Base-by-base conservation (phyloP, 2,797 vertebrate genomes). In the Notamacropus eugenii region DNA sequence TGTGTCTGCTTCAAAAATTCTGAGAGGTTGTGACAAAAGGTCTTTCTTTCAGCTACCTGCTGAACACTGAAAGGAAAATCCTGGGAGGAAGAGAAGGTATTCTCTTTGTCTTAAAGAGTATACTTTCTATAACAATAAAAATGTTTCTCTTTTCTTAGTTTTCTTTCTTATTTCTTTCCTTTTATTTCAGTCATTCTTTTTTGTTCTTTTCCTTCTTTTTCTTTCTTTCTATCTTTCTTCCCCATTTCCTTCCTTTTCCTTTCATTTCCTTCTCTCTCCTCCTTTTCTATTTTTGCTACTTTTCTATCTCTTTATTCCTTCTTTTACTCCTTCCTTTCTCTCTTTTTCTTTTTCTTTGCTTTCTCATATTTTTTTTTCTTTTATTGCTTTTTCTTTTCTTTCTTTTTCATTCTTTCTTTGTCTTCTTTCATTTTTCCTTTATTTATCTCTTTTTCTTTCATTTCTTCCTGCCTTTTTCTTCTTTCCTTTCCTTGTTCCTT, bases 1-100 rank as follows among this genome's bases (percentile, higher is more conserved):
- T 54, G 91, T 82, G 54, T 90, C 90, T 95, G 54, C 22, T 93
- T 96, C 91, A 1, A 91, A 54, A 97, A 92, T 93, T 57, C 59
- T 46, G 91, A 93, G 93, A 93, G 46, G 58, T 55, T 92, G 55
- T 87, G 3, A 87, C 5, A 54, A 54, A 92, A 8, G 52, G 19
- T 40, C 16, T 96, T 95, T 92, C 28, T 34, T 1, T 90, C 27
- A 57, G 93, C 16, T 55, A 40, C 40, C 2, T 29, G 24, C n/a
- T 95, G 16, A 96, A 82, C 27, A n/a, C 0, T 56, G 31, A 92
- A 95, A 90, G 40, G 57, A 82, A 50, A 90, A 40, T 50, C 4
- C 29, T 6, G 59, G 16, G 0, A 27, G 27, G 82, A 54, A 2
- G 6, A 54, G 16, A 22, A 93, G 46, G 13, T 54, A 54, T 13